Evolutionary conservation across 92 coral and sea anemone species (phyloP).

Genomic region (Siderastrea radians): DNA sequence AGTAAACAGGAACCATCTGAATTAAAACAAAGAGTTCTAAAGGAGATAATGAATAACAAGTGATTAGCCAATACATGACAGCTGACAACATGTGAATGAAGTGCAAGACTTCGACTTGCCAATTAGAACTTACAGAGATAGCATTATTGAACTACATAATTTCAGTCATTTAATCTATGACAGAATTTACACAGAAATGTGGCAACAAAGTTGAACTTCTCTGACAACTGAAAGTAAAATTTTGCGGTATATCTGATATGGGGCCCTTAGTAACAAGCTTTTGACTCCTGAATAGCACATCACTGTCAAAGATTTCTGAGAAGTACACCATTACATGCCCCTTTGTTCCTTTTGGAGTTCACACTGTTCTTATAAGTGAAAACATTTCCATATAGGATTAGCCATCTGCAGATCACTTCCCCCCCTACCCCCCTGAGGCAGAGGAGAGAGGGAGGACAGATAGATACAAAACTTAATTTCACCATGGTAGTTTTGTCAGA

Average conservation of each 20-base stretch:
- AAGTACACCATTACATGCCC: too few relatives aligned
- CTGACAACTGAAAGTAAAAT: too few relatives aligned
- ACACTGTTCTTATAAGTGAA: too few relatives aligned
- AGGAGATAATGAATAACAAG: background rate
- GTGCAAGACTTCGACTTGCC: background rate
- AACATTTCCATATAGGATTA: too few relatives aligned
- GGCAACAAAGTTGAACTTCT: background rate
- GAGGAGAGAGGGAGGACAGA: too few relatives aligned
- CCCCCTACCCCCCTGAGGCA: too few relatives aligned
- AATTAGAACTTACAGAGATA: background rate
- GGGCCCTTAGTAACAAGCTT: background rate
- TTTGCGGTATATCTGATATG: too few relatives aligned
- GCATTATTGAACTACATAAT: background rate
- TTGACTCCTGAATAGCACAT: background rate
- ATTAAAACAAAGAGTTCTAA: constrained; percentile 90
- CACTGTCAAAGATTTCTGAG: too few relatives aligned
- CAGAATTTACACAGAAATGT: background rate
- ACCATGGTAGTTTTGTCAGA: too few relatives aligned
- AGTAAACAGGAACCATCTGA: constrained; percentile 91
- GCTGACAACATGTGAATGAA: background rate
- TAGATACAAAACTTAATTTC: too few relatives aligned
- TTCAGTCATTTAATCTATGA: background rate
- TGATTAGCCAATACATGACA: background rate
- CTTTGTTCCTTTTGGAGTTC: too few relatives aligned
- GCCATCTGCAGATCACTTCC: too few relatives aligned